Evolutionary conservation across 2,797 vertebrate genomes (phyloP).

Genomic region (Silurus lanzhouensis): DNA sequence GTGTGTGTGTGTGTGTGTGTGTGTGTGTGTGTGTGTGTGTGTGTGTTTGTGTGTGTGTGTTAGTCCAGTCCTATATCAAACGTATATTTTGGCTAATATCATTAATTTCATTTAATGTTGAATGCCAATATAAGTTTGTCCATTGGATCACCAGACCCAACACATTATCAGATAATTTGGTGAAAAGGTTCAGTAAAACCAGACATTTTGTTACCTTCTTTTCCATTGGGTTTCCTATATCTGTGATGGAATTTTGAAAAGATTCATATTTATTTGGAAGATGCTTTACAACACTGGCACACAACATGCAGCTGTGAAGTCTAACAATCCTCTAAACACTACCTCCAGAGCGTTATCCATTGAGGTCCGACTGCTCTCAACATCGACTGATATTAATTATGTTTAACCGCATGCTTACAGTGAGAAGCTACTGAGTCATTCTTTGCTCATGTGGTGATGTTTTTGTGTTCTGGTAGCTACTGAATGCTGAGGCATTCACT

Average conservation of each 20-base stretch:
- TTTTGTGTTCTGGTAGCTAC: constrained; percentile 4
- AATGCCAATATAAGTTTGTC: neutral
- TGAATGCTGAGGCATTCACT: constrained; percentile 10
- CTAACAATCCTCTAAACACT: neutral
- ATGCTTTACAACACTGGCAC: neutral
- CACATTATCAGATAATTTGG: neutral
- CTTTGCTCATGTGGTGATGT: constrained; percentile 13
- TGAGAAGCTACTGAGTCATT: constrained; percentile 31
- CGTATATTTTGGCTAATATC: neutral
- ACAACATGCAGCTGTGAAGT: neutral
- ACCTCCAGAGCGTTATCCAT: neutral
- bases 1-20: neutral
- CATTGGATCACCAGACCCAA: neutral
- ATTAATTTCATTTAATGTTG: neutral
- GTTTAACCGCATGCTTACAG: constrained; percentile 14
- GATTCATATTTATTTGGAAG: neutral
- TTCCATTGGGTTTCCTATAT: neutral
- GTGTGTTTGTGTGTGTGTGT: neutral
- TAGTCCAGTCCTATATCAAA: neutral
- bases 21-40: neutral
- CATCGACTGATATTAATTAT: constrained; percentile 24
- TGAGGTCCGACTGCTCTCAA: constrained; percentile 1
- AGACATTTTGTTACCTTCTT: neutral
- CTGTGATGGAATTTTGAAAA: neutral
- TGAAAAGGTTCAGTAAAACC: too few species aligned